Base-by-base conservation (phyloP, 2,888 invertebrate genomes). In the Epinotia ramella region DNA sequence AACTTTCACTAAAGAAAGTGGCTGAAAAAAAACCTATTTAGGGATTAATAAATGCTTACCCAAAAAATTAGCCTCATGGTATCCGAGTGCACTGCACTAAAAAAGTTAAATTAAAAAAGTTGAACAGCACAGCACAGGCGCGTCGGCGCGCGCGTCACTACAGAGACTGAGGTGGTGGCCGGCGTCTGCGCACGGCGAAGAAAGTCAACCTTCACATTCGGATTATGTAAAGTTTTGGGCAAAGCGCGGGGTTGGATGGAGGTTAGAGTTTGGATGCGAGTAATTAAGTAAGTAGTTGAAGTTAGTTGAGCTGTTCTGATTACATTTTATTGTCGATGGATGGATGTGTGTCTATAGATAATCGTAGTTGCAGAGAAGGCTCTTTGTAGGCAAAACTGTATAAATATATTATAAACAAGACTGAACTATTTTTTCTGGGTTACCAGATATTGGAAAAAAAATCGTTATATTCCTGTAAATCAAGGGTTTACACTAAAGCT, bases 51-150 rank as follows among this genome's bases (percentile, higher is more conserved):
- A 20, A 33, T 84, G 88, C 94, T 87, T 86, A 94, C 94, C 94
- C 92, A 94, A 91, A 89, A 91, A 85, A 89, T 85, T 79, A 91
- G 91, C 90, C 93, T 89, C 94, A 94, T 94, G 85, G 88, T 93
- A 93, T 92, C 93, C 93, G 87, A 86, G 82, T 87, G 82, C 90
- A 91, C 91, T 87, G 83, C 91, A 91, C 92, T 79, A 80, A 84
- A 84, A 85, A 87, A 86, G 83, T 83, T 84, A 86, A 87, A 87
- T 84, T 81, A 79, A 82, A 84, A 82, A 84, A 84, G 81, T 81
- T 80, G 81, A 83, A 83, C 83, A 82, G 83, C 93, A 93, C 93
- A 83, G 86, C 93, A 94, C 94, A 84, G 84, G 94, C 94, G 94
- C 94, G 92, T 76, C 75, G 82, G 84, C 83, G 86, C 93, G 93